Percentiles rank a stretch among this genome's conserved stretches.
Conservation (phyloP, 2,888 invertebrate species). For the Eupithecia tripunctaria region DNA sequence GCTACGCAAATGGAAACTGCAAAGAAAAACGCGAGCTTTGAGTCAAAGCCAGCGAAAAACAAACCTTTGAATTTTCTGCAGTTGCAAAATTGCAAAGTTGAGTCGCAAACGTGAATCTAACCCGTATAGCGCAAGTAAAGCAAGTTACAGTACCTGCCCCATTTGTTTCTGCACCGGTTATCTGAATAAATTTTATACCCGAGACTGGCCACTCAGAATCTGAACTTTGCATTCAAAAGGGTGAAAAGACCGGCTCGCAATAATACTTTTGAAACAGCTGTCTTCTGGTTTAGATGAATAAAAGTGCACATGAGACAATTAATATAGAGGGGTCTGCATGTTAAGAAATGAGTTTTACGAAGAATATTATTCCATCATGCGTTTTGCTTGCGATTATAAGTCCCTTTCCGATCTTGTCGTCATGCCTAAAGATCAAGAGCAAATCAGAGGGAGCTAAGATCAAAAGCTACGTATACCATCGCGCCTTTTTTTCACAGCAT, state of each 20-base stretch:
- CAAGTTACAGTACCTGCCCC: conserved; percentile 29
- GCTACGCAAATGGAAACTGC: conserved; percentile 8
- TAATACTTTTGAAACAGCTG: conserved; percentile 34
- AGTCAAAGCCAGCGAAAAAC: conserved; percentile 20
- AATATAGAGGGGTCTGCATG: conserved; percentile 18
- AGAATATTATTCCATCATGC: conserved; percentile 7
- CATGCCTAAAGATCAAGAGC: neutral
- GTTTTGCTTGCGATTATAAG: neutral
- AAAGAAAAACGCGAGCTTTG: conserved; percentile 29
- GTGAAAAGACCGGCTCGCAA: conserved; percentile 30
- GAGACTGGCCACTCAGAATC: conserved; percentile 23
- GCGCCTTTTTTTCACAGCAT: too few species aligned
- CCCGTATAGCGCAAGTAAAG: conserved; percentile 20
- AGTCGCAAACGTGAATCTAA: conserved; percentile 21
- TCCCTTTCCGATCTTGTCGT: neutral
- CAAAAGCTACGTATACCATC: neutral
- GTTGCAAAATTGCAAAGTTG: conserved; percentile 28
- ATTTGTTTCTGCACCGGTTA: conserved; percentile 34
- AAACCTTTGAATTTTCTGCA: conserved; percentile 9
- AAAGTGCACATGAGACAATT: conserved; percentile 28
- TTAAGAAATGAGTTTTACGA: conserved; percentile 10
- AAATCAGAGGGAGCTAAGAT: too few species aligned
- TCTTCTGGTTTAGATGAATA: conserved; percentile 31
- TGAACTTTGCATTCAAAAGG: conserved; percentile 27
- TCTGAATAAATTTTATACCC: conserved; percentile 21